Conservation (phyloP, 2,888 invertebrate genomes). For the Ptilodon capucinus region DNA sequence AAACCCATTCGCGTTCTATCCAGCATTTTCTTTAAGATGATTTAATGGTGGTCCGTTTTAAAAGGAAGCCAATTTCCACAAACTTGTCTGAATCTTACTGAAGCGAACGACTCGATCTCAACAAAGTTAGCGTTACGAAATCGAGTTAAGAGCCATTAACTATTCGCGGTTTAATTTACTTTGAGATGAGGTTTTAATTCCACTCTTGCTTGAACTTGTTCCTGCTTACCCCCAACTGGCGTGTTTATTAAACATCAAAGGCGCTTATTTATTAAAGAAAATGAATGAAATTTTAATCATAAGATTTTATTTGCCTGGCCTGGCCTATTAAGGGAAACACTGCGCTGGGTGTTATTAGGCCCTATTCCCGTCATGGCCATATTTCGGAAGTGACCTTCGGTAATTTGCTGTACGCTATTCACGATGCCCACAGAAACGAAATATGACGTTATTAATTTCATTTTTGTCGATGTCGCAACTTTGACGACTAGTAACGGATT, state of each 20-base stretch:
- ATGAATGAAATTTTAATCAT: not conserved
- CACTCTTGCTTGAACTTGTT: conserved; percentile 53
- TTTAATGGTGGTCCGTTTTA: conserved; percentile 54
- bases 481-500: too few species aligned
- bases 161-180: conserved; percentile 74
- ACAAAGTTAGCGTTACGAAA: conserved; percentile 71
- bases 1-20: too few species aligned
- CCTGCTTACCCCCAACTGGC: conserved; percentile 36
- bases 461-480: too few species aligned
- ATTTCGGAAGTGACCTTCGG: too few species aligned
- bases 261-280: not conserved
- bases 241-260: conserved; percentile 51
- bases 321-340: too few species aligned
- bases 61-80: conserved; percentile 62
- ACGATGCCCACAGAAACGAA: too few species aligned
- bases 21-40: conserved; percentile 37
- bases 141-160: conserved; percentile 76
- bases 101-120: conserved; percentile 65
- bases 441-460: too few species aligned
- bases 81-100: conserved; percentile 70
- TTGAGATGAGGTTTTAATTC: conserved; percentile 70
- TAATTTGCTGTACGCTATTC: too few species aligned
- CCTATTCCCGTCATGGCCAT: too few species aligned
- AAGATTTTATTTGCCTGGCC: too few species aligned
- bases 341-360: too few species aligned